phyloP scores from a whole-genome alignment of 2,888 invertebrate species.

The Lepidocyrtinus sp. region DNA sequence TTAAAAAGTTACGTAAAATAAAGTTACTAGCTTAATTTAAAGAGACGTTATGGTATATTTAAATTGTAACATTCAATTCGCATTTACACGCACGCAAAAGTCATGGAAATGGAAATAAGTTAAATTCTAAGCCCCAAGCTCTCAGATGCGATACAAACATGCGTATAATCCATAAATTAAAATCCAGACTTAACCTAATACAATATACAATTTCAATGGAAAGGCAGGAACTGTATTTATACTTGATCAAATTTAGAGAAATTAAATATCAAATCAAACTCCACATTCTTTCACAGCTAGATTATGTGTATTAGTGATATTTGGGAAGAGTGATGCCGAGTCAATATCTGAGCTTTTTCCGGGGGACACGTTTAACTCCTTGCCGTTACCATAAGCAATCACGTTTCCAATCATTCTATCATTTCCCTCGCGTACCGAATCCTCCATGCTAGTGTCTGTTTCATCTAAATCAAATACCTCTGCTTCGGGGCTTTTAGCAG shows the following conservation, averaged over 20 bases:
- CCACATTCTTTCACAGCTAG: slow-evolving; percentile 41
- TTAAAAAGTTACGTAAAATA: too few species aligned
- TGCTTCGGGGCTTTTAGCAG: slow-evolving; percentile 40
- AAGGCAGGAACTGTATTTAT: neutral
- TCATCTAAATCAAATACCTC: slow-evolving; percentile 20
- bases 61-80: too few species aligned
- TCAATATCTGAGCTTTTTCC: slow-evolving; percentile 42
- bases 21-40: too few species aligned
- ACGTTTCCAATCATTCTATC: neutral
- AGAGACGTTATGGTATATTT: too few species aligned
- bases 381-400: slow-evolving; percentile 18
- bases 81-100: too few species aligned
- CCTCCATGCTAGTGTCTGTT: neutral
- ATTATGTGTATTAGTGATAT: slow-evolving; percentile 30
- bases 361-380: slow-evolving; percentile 4
- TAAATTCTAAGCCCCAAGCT: too few species aligned
- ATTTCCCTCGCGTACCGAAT: neutral
- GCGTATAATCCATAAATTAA: too few species aligned
- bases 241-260: too few species aligned
- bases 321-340: slow-evolving; percentile 34
- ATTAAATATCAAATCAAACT: slow-evolving; percentile 23
- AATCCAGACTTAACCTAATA: too few species aligned
- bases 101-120: too few species aligned
- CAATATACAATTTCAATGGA: neutral
- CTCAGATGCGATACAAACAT: too few species aligned